phyloP scores from a whole-genome alignment of 1,140 invertebrate genomes.

The fruit fly (Drosophila melanogaster) region Release_6_plus_ISO1_MT NT_033777.3:15708001-15708500 shows the following conservation, averaged over 20 bases:
- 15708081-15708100: conserved; percentile 24
- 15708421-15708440: background rate
- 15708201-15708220: background rate
- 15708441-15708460: background rate
- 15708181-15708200: background rate
- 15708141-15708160: conserved; percentile 75
- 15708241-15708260: no score
- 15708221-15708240: no score
- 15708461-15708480: no score
- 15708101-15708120: conserved; percentile 69
- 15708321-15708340: no score
- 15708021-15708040: conserved; percentile 63
- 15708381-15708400: no score
- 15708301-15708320: no score
- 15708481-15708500: no score
- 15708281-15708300: no score
- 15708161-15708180: conserved; percentile 23
- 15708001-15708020: conserved; percentile 81
- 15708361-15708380: no score
- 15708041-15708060: conserved; percentile 9
- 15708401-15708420: background rate
- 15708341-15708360: no score
- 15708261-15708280: no score
- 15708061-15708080: conserved; percentile 41
- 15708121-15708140: conserved; percentile 79